Evolutionary conservation across 2,888 invertebrate genomes (phyloP).

Genomic region (Cataglyphis livida): DNA sequence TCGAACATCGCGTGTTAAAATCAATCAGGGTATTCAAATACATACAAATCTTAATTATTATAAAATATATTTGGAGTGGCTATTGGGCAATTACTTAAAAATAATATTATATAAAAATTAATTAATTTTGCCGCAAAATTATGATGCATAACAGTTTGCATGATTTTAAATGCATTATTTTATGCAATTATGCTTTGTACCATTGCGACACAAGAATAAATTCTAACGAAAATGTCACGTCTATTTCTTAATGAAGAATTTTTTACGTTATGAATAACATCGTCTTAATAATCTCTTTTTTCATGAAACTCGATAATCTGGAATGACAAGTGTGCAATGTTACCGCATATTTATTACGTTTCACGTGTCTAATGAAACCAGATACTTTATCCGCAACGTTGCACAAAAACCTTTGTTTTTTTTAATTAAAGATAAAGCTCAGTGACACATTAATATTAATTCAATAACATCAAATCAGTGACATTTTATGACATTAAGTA

Average conservation of each 20-base stretch:
- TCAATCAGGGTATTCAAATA: neutral
- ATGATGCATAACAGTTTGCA: neutral
- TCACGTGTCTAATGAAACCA: constrained; percentile 11
- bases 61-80: neutral
- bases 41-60: constrained; percentile 16
- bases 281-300: neutral
- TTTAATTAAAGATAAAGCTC: neutral
- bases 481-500: neutral
- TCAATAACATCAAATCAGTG: neutral
- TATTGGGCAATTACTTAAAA: neutral
- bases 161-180: constrained; percentile 4
- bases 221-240: neutral
- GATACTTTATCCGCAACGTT: neutral
- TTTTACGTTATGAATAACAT: neutral
- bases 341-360: neutral
- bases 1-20: neutral
- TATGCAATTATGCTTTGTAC: neutral
- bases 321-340: constrained; percentile 18
- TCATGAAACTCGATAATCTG: constrained; percentile 33
- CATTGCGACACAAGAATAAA: neutral
- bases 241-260: neutral
- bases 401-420: constrained; percentile 7
- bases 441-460: neutral
- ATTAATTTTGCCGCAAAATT: neutral
- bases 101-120: constrained; percentile 3